Conservation (phyloP, 2,113 vertebrate genomes). For the Sinocyclocheilus anshuiensis region DNA sequence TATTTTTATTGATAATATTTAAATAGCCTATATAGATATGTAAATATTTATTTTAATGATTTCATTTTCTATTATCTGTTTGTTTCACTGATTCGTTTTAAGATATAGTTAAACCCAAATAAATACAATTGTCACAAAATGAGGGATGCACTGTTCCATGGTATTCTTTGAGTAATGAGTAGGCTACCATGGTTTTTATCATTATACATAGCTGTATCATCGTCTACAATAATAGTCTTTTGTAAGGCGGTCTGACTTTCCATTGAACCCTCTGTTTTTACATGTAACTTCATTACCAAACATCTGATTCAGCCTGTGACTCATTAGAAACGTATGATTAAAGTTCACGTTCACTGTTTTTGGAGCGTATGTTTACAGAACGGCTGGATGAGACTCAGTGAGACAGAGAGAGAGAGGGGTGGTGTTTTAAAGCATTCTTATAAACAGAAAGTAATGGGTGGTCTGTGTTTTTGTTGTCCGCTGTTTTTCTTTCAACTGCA, state of each 20-base stretch:
- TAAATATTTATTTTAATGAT: too few species aligned
- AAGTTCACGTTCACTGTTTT: not conserved
- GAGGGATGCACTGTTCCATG: too few species aligned
- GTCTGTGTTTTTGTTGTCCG: conserved; percentile 12
- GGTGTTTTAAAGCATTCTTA: not conserved
- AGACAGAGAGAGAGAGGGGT: not conserved
- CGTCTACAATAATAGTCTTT: not conserved
- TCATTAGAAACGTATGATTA: conserved; percentile 12
- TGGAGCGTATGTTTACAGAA: not conserved
- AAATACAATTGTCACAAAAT: too few species aligned
- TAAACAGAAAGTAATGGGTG: not conserved
- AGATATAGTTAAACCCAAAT: too few species aligned
- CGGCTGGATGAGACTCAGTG: not conserved
- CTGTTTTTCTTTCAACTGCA: not conserved
- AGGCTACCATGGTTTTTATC: not conserved
- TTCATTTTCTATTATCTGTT: too few species aligned
- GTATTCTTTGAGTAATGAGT: not conserved
- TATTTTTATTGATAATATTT: too few species aligned
- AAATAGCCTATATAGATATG: too few species aligned
- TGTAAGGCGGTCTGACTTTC: not conserved
- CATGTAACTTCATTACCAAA: conserved; percentile 11
- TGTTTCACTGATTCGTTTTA: too few species aligned
- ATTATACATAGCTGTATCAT: not conserved
- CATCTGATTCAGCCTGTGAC: conserved; percentile 11
- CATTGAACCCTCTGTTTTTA: conserved; percentile 5